phyloP scores from a whole-genome alignment of 2,797 vertebrate genomes.

The Nyctalus aviator region DNA sequence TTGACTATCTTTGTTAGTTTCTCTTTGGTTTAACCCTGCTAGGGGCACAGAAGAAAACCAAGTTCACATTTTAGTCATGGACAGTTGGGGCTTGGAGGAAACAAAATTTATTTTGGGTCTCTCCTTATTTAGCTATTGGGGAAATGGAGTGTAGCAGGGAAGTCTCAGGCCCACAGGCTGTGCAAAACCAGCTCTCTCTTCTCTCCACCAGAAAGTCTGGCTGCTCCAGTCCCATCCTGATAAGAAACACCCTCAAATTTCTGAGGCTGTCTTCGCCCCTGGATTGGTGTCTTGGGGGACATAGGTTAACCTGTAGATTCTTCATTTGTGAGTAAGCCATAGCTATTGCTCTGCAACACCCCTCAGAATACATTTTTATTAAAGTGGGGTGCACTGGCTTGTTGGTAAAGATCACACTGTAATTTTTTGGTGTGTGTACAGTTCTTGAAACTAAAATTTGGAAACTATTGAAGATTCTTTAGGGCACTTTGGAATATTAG shows the following conservation, averaged over 20 bases:
- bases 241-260: neutral
- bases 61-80: constrained; percentile 18
- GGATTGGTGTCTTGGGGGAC: neutral
- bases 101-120: neutral
- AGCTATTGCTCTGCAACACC: neutral
- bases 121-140: neutral
- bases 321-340: neutral
- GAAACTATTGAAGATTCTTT: neutral
- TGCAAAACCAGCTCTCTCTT: neutral
- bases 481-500: neutral
- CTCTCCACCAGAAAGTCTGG: neutral
- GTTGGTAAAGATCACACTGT: constrained; percentile 32
- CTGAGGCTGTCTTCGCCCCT: neutral
- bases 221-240: neutral
- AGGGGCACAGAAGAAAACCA: neutral
- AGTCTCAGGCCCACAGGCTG: neutral
- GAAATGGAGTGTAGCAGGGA: neutral
- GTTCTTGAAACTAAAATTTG: constrained; percentile 30
- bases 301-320: neutral
- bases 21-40: constrained; percentile 17
- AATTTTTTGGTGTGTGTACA: neutral
- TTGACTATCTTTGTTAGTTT: neutral
- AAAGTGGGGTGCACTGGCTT: neutral
- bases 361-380: constrained; percentile 23
- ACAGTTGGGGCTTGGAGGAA: neutral